Evolutionary conservation across 1,140 invertebrate genomes (phyloP), one percentile per base, ranked within the genome.

Genomic region (Cardiocondyla obscurior): DNA sequence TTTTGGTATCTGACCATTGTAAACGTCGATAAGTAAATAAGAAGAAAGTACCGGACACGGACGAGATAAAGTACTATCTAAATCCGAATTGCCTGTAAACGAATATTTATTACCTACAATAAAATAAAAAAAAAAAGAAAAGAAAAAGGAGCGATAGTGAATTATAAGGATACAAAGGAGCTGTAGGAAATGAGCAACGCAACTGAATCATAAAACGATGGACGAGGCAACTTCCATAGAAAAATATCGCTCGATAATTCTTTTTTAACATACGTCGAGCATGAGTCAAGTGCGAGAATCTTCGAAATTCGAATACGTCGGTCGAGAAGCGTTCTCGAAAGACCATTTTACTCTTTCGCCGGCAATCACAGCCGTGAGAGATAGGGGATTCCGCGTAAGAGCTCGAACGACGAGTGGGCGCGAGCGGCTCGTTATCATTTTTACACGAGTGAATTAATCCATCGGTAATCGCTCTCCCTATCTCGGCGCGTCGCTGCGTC

Each of bases 1-100:
- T 87, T 87, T 87, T 28, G 60, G 53, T 28, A 57, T 51, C 73
- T 42, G 36, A 39, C n/a, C 19, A 10, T 67, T 46, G 22, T 25
- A 36, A 49, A 12, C 28, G 36, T 3, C 16, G 14, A 22, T 14
- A 3, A 4, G 8, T 25, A 55, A 60, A 14, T 3, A 28, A 22
- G 25, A 39, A 3, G 22, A 28, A 0, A 39, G 10, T 1, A 7
- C 2, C 6, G 57, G 8, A 42, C 0, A 19, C 3, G 42, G 19
- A 30, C 3, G 16, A 51, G 33, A 42, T 10, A n/a, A 22, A 33
- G 33, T 33, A 33, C 44, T 14, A 49, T 14, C 14, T 33, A 42
- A 60, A 19, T 60, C 30, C 36, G 0, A 60, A 44, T 22, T n/a
- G 10, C 8, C 55, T 19, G n/a, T n/a, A 16, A 25, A 14, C 7